A percentile compares a stretch with the other conserved stretches of the same genome.
phyloP scores from a whole-genome alignment of 2,888 invertebrate genomes.

The Xylota segnis region DNA sequence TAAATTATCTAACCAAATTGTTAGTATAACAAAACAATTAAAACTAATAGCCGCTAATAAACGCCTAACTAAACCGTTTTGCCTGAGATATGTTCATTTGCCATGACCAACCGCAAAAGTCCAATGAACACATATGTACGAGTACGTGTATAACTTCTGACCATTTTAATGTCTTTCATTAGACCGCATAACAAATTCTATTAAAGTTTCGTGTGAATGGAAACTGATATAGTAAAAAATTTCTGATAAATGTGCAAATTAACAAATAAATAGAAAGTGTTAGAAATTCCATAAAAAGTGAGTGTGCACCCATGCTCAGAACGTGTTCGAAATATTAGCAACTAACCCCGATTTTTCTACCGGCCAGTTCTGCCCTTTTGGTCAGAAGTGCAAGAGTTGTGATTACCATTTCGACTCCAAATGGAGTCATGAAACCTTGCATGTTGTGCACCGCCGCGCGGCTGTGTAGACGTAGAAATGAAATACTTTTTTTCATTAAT shows the following conservation, averaged over 20 bases:
- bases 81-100: background rate
- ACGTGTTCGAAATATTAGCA: constrained; percentile 11
- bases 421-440: constrained; percentile 13
- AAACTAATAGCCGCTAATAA: background rate
- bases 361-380: background rate
- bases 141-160: no score
- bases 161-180: background rate
- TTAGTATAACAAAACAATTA: background rate
- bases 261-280: constrained; percentile 47
- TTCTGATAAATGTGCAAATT: constrained; percentile 33
- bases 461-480: constrained; percentile 6
- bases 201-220: background rate
- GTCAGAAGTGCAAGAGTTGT: constrained; percentile 1
- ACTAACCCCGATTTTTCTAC: background rate
- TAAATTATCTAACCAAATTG: background rate
- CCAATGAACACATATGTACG: background rate
- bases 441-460: background rate
- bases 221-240: background rate
- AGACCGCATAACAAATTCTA: background rate
- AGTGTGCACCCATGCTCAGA: background rate
- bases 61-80: background rate
- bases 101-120: constrained; percentile 5
- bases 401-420: constrained; percentile 6
- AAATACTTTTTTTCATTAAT: constrained; percentile 9
- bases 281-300: constrained; percentile 6